Base-by-base conservation (phyloP, 2,888 invertebrate species). In the Eristalinus sepulchralis region DNA sequence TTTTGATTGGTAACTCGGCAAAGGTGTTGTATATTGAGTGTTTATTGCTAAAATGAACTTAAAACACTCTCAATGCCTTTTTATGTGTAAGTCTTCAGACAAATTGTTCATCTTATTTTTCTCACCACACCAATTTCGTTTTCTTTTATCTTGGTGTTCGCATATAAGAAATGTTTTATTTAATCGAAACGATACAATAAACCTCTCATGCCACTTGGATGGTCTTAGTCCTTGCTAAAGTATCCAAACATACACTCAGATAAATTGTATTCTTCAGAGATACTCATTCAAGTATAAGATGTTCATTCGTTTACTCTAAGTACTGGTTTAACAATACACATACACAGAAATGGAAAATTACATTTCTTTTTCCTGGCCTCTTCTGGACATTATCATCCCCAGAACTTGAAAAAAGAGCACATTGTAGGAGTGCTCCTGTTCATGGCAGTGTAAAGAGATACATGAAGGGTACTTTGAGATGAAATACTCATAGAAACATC, bases 251-350 rank as follows among this genome's bases (percentile, higher is more conserved):
- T 31, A 59, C 31, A 79, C 75, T 75, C 20, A 55, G 62, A 70
- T 47, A 60, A 75, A 70, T 57, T 55, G 71, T 57, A 60, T 75
- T 34, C 67, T 84, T 68, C 24, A 20, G 47, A 70, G 66, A 60
- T 55, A 31, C 55, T 66, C 66, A 10, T 79, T 53, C 79, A 55
- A 71, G 71, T 53, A 79, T 33, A 76, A 84, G 84, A 84, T 80
- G 76, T 84, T 75, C 67, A 80, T 76, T 79, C 80, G 79, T 76
- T 80, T 75, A 84, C 70, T 20, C 76, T 72, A 67, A 84, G 84
- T 76, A 80, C 75, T 66, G 75, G 66, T 62, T 60, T 47, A 47
- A 75, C 8, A 76, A 53, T 62, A 53, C 62, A 27, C 39, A 55
- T 22, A 67, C 31, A 55, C 53, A 8, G 13, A 5, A 3, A 31